Conservation (phyloP, 1,140 invertebrate species). For the Triops cancriformis region DNA sequence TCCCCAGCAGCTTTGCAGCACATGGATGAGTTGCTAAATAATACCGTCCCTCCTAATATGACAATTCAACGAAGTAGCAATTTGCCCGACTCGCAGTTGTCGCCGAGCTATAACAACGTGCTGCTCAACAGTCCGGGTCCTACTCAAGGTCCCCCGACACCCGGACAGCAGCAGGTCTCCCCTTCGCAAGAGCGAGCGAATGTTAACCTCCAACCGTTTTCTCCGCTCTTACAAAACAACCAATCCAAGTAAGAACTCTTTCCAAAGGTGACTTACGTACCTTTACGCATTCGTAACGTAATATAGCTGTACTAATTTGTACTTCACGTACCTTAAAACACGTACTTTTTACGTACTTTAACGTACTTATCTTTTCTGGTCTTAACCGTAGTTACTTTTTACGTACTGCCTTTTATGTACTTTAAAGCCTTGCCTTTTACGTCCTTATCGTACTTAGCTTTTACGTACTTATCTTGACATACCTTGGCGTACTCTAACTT, state of each 20-base stretch:
- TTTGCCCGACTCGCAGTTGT: conserved; percentile 61
- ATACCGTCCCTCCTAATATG: conserved; percentile 71
- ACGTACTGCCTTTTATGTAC: no score
- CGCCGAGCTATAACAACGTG: conserved; percentile 48
- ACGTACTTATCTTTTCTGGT: no score
- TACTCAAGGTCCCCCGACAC: conserved; percentile 35
- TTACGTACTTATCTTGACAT: no score
- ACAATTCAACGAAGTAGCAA: conserved; percentile 54
- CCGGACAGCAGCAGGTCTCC: conserved; percentile 34
- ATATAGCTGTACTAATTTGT: no score
- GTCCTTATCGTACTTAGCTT: no score
- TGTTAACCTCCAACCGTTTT: conserved; percentile 19
- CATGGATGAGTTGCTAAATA: conserved; percentile 66
- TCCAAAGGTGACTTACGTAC: no score
- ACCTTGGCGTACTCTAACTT: no score
- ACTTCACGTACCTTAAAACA: no score
- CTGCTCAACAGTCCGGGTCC: conserved; percentile 35
- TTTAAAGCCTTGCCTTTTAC: no score
- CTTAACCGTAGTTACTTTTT: no score
- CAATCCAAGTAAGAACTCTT: neutral
- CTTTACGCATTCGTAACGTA: no score
- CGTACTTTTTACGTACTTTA: no score
- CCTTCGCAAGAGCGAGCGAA: conserved; percentile 16
- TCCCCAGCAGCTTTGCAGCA: conserved; percentile 52
- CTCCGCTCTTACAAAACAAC: conserved; percentile 14